phyloP scores from a whole-genome alignment of 1,140 invertebrate species.

The Dinoponera quadriceps region DNA sequence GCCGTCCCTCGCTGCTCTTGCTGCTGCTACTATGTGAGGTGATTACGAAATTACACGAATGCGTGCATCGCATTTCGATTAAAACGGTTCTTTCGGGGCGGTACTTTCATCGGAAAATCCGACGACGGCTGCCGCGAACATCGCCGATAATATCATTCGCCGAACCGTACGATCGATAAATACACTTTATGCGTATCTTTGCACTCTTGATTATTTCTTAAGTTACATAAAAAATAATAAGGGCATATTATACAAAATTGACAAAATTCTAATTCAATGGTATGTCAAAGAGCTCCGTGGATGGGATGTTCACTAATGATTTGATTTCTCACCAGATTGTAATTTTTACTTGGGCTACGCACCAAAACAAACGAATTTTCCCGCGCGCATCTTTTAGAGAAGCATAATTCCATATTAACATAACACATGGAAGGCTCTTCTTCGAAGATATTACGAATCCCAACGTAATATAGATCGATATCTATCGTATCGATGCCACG shows the following conservation, averaged over 20 bases:
- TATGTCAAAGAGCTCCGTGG: neutral
- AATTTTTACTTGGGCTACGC: neutral
- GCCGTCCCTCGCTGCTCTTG: neutral
- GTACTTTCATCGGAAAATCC: constrained; percentile 23
- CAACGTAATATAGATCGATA: constrained; percentile 13
- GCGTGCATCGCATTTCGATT: constrained; percentile 54
- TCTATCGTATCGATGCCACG: constrained; percentile 8
- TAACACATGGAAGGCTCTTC: neutral
- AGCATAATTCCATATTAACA: neutral
- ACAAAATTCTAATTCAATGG: constrained; percentile 13
- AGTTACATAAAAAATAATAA: neutral
- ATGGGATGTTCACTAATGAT: neutral
- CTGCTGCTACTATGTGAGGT: neutral
- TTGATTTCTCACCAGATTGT: neutral
- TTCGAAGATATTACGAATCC: neutral
- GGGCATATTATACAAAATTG: no score
- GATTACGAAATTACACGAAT: constrained; percentile 64
- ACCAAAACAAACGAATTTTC: neutral
- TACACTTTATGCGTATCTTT: constrained; percentile 21
- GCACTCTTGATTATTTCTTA: constrained; percentile 49
- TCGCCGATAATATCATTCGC: constrained; percentile 20
- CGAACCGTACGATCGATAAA: constrained; percentile 15
- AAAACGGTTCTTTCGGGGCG: constrained; percentile 32
- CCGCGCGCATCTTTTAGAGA: neutral
- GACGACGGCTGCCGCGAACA: neutral